These are phyloP conservation scores for Neria commutata DNA, from an alignment of 2,888 invertebrate genomes.

Conservation along the genomic window DNA sequence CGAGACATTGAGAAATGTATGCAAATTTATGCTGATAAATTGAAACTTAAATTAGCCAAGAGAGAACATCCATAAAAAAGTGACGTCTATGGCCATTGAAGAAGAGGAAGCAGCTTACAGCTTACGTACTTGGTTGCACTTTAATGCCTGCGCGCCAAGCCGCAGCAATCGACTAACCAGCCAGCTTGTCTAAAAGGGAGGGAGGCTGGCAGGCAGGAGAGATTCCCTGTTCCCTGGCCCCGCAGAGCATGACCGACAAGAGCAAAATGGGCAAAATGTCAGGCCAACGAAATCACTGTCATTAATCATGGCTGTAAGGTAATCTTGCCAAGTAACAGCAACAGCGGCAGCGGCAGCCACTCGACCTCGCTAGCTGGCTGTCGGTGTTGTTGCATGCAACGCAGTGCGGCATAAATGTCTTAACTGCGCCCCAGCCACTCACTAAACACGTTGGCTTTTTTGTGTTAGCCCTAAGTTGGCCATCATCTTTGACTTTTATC, in stretches of 20 bases:
- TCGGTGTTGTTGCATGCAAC: background rate
- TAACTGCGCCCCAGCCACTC: background rate
- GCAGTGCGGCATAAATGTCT: background rate
- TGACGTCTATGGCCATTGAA: background rate
- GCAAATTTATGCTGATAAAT: constrained; percentile 31
- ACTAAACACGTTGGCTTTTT: background rate
- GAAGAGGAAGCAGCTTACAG: background rate
- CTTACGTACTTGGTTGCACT: constrained; percentile 3
- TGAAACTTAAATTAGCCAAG: constrained; percentile 27
- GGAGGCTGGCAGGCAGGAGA: background rate
- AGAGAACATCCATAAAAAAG: background rate
- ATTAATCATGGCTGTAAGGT: constrained; percentile 53
- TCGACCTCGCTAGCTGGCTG: background rate
- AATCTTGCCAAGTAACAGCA: constrained; percentile 20
- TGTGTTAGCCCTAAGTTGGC: background rate
- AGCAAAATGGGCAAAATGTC: background rate
- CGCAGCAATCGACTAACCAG: background rate
- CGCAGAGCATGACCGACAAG: too few relatives aligned
- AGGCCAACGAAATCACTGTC: constrained; percentile 41
- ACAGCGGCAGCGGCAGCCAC: too few relatives aligned
- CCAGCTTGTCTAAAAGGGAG: constrained; percentile 3
- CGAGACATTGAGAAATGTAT: constrained; percentile 28
- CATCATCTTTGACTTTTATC: background rate
- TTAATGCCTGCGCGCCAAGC: background rate
- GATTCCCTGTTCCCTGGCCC: too few relatives aligned